Evolutionary conservation across 1,140 invertebrate genomes (phyloP), one percentile per base, ranked within the genome.

Genomic region (Limonius californicus): DNA sequence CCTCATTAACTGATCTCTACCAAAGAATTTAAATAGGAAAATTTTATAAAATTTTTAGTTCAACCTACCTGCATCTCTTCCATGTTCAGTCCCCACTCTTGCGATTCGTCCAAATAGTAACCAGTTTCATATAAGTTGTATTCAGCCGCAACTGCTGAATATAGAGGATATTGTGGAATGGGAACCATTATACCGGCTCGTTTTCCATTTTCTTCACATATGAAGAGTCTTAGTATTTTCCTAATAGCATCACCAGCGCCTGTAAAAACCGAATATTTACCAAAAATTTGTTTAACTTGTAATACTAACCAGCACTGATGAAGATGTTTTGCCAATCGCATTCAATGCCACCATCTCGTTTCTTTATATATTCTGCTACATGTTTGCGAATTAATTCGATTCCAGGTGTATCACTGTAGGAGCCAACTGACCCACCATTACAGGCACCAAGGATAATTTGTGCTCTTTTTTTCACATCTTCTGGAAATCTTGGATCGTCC

Each of bases 121-220:
- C 89, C 89, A 45, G 97, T 84, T 83, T 92, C 89, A 15, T 79
- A 65, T 72, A 98, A 85, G 60, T 90, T 87, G 75, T 91, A 95
- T 78, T 98, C 95, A 14, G 92, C 89, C 18, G 98, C 80, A 0
- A 94, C 89, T 1, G 97, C 97, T 0, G 94, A 91, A 79, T 99
- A 99, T 0, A 99, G 80, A 11, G 97, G 97, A 81, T 99, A 99
- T 76, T 99, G n/a, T n/a, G 96, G 97, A 74, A 98, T 98, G 0
- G 97, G 97, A 66, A 99, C 90, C 91, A 99, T 89, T 0, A 99
- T 86, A 47, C 94, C 78, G 0, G 84, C 81, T 42, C 72, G 79
- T 70, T 88, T 86, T 11, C 84, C 83, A 56, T 78, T 68, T 18
- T 84, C 73, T 8, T 83, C 74, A 63, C 79, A 81, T 64, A 82